Evolutionary conservation across 1,140 invertebrate species (phyloP).

Genomic region (Eubasilissa regina): DNA sequence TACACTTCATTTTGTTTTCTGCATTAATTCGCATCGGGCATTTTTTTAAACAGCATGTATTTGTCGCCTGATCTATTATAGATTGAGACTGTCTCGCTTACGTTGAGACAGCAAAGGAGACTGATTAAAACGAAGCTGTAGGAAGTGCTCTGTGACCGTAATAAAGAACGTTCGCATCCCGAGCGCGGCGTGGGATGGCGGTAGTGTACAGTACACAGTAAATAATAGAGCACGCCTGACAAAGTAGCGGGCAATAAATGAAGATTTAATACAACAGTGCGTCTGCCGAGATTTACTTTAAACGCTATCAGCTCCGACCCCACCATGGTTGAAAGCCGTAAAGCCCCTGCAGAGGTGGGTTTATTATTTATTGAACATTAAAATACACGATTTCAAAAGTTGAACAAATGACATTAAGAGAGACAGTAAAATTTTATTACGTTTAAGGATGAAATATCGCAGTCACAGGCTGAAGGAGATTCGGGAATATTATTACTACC

Average conservation of each 20-base stretch:
- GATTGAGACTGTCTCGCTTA: too few species aligned
- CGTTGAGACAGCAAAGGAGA: neutral
- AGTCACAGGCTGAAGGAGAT: too few species aligned
- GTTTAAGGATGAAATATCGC: too few species aligned
- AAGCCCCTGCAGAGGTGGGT: neutral
- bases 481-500: too few species aligned
- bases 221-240: constrained; percentile 1
- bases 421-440: too few species aligned
- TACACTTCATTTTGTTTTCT: too few species aligned
- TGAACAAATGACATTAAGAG: too few species aligned
- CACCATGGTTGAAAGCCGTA: neutral
- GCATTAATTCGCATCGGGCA: too few species aligned
- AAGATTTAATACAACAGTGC: constrained; percentile 14
- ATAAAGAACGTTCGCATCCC: neutral
- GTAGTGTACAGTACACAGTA: neutral
- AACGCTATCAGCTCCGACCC: neutral
- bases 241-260: neutral
- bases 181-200: neutral
- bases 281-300: constrained; percentile 10
- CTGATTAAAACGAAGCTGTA: constrained; percentile 5
- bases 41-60: too few species aligned
- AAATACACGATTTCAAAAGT: neutral
- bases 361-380: neutral
- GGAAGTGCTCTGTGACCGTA: neutral
- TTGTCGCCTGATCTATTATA: too few species aligned